Percentiles rank a stretch among this genome's conserved stretches.
These are phyloP conservation scores for Sminthurinus aureus DNA, from an alignment of 2,888 invertebrate species.

Conservation along the genomic window DNA sequence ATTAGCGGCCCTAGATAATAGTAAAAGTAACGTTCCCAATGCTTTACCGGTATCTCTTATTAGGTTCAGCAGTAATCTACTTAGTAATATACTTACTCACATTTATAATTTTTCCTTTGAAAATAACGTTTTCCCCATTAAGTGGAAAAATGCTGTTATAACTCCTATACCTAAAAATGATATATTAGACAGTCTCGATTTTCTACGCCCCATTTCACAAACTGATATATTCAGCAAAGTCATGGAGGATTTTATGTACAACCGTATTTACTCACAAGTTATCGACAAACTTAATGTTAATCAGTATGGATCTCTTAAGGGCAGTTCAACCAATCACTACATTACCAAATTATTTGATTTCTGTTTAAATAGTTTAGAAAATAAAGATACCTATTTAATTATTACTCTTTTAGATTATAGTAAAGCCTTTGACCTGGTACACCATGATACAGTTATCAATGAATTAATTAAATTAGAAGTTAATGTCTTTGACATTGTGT, in stretches of 20 bases:
- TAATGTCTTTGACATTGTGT: not conserved
- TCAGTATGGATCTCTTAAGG: conserved; percentile 12
- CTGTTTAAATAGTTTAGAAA: not conserved
- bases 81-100: not conserved
- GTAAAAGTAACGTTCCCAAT: not conserved
- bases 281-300: not conserved
- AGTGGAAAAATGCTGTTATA: not conserved
- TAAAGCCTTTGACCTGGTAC: conserved; percentile 15
- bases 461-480: conserved; percentile 17
- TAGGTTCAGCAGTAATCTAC: not conserved
- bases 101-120: not conserved
- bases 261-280: not conserved
- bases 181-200: not conserved
- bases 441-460: not conserved
- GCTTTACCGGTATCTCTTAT: not conserved
- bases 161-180: conserved; percentile 9
- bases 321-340: not conserved
- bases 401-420: not conserved
- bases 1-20: not conserved
- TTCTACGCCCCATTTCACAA: not conserved
- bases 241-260: not conserved
- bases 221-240: conserved; percentile 7
- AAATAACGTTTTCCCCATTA: not conserved
- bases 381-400: not conserved
- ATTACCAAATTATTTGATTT: not conserved